Evolutionary conservation across 2,888 invertebrate species (phyloP).

Genomic region (Polylopha cassiicola): DNA sequence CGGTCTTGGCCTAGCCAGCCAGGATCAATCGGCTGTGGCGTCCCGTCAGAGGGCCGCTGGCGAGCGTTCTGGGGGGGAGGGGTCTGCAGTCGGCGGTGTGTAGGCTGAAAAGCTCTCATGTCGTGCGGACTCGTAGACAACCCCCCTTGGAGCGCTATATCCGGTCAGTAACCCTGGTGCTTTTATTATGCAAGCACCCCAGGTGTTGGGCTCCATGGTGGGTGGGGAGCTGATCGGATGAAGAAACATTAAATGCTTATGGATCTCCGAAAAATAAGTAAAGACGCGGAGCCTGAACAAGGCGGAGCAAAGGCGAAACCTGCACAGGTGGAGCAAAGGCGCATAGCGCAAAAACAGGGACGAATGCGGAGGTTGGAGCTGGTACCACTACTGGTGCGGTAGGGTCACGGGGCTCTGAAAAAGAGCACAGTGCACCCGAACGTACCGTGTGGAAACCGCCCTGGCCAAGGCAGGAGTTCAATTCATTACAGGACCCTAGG

Average conservation of each 20-base stretch:
- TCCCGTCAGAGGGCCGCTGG: slow-evolving; percentile 7
- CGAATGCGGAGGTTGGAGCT: background rate
- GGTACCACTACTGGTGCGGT: no score
- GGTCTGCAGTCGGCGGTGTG: slow-evolving; percentile 7
- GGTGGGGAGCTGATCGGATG: slow-evolving; percentile 4
- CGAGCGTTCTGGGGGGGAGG: slow-evolving; percentile 2
- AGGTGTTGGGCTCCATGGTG: slow-evolving; percentile 7
- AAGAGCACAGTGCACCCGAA: no score
- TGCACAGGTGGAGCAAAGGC: slow-evolving; percentile 1
- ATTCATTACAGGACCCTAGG: no score
- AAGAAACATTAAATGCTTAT: background rate
- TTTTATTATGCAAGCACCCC: background rate
- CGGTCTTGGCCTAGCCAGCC: slow-evolving; percentile 5
- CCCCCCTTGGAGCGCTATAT: background rate
- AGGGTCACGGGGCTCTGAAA: no score
- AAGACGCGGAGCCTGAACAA: background rate
- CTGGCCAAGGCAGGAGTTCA: no score
- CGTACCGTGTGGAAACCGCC: no score
- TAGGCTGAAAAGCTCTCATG: background rate
- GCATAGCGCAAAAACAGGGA: slow-evolving; percentile 1
- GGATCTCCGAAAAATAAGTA: background rate
- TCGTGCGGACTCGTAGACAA: slow-evolving; percentile 1
- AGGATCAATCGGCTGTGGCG: slow-evolving; percentile 12
- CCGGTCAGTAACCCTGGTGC: slow-evolving; percentile 4
- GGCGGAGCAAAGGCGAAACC: no score